A percentile compares a stretch with the other conserved stretches of the same genome.
Conservation (phyloP, 2,113 vertebrate genomes). For the Nannobrachium achirus region DNA sequence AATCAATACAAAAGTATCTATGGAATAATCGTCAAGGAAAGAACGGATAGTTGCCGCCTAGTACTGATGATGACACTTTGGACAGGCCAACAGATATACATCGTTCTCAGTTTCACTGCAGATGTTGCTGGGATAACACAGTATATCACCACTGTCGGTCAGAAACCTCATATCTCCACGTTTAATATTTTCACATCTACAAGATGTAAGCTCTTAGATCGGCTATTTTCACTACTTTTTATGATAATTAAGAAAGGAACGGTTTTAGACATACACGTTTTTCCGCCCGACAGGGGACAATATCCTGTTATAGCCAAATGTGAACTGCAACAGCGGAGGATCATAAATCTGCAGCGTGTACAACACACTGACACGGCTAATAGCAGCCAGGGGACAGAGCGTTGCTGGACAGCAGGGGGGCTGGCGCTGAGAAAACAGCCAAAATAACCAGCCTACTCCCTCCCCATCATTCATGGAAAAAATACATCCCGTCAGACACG, state of each 20-base stretch:
- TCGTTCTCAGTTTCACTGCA: neutral
- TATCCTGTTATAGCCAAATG: neutral
- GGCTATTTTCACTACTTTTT: too few relatives aligned
- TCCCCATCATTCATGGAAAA: slow-evolving; percentile 39
- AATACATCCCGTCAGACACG: slow-evolving; percentile 32
- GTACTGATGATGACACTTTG: too few relatives aligned
- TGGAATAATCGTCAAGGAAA: too few relatives aligned
- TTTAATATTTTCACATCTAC: too few relatives aligned
- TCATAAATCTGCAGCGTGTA: slow-evolving; percentile 40
- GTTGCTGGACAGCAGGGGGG: slow-evolving; percentile 13
- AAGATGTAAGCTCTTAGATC: too few relatives aligned
- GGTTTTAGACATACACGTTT: too few relatives aligned
- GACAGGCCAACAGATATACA: too few relatives aligned
- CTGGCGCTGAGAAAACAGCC: slow-evolving; percentile 41
- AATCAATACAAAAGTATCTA: too few relatives aligned
- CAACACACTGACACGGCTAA: slow-evolving; percentile 37
- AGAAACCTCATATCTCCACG: too few relatives aligned
- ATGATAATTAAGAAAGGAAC: too few relatives aligned
- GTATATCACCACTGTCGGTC: neutral
- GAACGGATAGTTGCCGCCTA: too few relatives aligned
- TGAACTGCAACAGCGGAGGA: slow-evolving; percentile 3
- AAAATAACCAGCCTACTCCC: slow-evolving; percentile 28
- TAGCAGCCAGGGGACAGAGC: slow-evolving; percentile 39
- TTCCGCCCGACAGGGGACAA: neutral
- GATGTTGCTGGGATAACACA: neutral